Conservation (phyloP, 2,113 vertebrate species). For the Trichomycterus rosablanca region DNA sequence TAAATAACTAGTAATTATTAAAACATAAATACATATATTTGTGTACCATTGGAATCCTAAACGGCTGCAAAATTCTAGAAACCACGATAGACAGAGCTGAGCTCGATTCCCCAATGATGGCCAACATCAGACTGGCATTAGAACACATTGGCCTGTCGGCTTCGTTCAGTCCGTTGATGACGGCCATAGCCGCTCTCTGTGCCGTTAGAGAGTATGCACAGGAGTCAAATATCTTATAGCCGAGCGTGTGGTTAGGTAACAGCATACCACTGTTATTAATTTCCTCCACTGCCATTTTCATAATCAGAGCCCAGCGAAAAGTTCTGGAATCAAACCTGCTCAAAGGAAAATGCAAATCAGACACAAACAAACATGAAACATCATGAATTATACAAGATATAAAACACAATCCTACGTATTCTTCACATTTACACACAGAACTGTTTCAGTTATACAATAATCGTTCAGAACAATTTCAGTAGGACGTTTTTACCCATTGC, state of each 20-base stretch:
- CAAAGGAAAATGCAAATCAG: background rate
- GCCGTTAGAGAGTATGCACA: conserved; percentile 47
- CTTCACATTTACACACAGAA: too few species aligned
- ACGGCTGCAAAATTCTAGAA: conserved; percentile 62
- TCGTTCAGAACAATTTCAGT: background rate
- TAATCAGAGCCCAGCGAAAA: conserved; percentile 44
- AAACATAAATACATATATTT: conserved; percentile 1
- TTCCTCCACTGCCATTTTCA: conserved; percentile 47
- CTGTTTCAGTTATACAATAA: too few species aligned
- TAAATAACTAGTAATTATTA: too few species aligned
- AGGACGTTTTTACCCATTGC: conserved; percentile 42
- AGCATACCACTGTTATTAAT: conserved; percentile 41
- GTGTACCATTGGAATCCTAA: conserved; percentile 68
- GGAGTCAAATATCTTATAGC: conserved; percentile 50
- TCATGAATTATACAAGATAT: background rate
- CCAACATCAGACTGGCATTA: conserved; percentile 30
- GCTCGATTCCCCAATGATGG: conserved; percentile 44
- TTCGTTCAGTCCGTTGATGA: conserved; percentile 43
- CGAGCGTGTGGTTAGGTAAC: conserved; percentile 40
- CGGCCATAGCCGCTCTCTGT: conserved; percentile 43
- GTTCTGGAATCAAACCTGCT: conserved; percentile 45
- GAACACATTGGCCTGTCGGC: conserved; percentile 34
- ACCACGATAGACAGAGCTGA: conserved; percentile 63
- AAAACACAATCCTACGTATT: too few species aligned
- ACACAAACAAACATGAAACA: background rate